Evolutionary conservation across 2,888 invertebrate species (phyloP), one percentile per base, ranked within the genome.

Genomic region (Yponomeuta cagnagella): DNA sequence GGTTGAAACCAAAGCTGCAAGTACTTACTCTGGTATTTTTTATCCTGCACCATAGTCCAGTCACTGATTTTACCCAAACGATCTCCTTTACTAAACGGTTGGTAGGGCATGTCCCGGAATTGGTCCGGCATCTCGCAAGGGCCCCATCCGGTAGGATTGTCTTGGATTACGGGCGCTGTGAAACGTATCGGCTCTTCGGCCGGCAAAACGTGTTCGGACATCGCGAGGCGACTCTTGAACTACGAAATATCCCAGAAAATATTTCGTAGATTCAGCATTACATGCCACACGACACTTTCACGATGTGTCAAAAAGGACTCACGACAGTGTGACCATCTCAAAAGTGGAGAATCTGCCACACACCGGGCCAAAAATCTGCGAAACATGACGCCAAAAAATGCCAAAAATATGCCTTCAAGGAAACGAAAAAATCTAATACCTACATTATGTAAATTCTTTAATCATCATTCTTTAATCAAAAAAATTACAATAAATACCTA

Each of bases 41-140:
- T 97, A 82, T 99, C 98, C 80, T 97, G 97, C 6, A 97, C 96
- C 72, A 98, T 97, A 71, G 98, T 99, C 99, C 99, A 99, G 85
- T 99, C 99, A 80, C 99, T 98, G 79, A 99, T 99, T 94, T 99
- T 99, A 78, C 99, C 99, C 76, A 99, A 94, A 77, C 99, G 96
- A 89, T 99, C 99, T 73, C 98, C 98, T 92, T 99, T 99, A 77
- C 99, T 98, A 88, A 99, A 99, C 64, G 99, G 99, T 90, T 99
- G 99, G 90, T 99, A 99, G 10, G 99, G 99, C 95, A 98, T 97
- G 88, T 98, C 98, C 82, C 96, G 96, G 88, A 98, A 98, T 81
- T 97, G 97, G 73, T 97, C 97, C 71, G 98, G 98, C 88, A 98
- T 94, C 86, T 97, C 97, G 89, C 96, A 97, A 67, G 99, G 99